Base-by-base conservation (phyloP, 2,888 invertebrate genomes). In the Bombyx huttoni region DNA sequence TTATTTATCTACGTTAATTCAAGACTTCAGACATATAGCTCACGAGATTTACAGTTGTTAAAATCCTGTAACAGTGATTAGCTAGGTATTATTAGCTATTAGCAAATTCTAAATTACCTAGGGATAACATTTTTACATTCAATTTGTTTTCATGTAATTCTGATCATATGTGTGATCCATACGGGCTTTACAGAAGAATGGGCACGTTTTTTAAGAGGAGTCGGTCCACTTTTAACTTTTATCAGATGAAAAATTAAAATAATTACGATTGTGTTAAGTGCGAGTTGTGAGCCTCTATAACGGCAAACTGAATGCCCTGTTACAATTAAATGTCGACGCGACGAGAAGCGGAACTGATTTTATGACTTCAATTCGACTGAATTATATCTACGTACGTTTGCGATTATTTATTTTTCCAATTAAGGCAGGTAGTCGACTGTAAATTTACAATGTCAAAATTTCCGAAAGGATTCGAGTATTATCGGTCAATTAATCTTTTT, bases 271-370 rank as follows among this genome's bases (percentile, higher is more conserved):
- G 57, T 56, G 57, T 63, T 62, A 64, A 67, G 58, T 63, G 60
- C 56, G 55, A 51, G 52, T 52, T 54, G 58, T 61, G 61, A 65
- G 61, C 56, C 58, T 61, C 61, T 59, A 64, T 64, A 68, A 70
- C 63, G 61, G 65, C 51, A 58, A 53, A 53, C 55, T 50, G 56
- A 61, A 59, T 57, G 60, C 61, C 61, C 59, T 57, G 61, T 7
- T 62, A 46, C 51, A 54, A 50, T 48, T 58, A 67, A 60, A 59
- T 58, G 58, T 58, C 55, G 53, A 61, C 59, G 49, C 50, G 51
- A 58, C 56, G 57, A 60, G 52, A 63, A 64, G 62, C 64, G 63
- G 63, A 65, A 69, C 66, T 61, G 63, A 72, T 70, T 70, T 71
- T 60, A 70, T 59, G 56, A 55, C 56, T 52, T 60, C 59, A 54